Percentiles rank a stretch among this genome's conserved stretches.
Evolutionary conservation across 2,888 invertebrate species (phyloP).

Genomic region (Drosophila mayaguana): DNA sequence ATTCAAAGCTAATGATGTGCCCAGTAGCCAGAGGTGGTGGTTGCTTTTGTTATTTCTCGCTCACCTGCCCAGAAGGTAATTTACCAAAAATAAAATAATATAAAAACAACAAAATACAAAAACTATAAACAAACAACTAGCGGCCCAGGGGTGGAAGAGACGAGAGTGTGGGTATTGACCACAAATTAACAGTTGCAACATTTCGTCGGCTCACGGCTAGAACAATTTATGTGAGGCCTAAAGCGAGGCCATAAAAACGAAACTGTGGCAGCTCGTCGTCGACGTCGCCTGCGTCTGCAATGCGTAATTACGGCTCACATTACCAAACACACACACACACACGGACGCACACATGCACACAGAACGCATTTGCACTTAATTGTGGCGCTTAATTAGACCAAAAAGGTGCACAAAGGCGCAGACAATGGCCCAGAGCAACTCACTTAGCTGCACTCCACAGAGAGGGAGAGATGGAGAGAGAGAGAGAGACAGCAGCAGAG

Average conservation of each 20-base stretch:
- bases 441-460: background rate
- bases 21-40: constrained; percentile 29
- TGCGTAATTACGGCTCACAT: constrained; percentile 78
- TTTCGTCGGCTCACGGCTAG: constrained; percentile 50
- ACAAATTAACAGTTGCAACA: constrained; percentile 80
- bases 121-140: constrained; percentile 44
- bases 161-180: constrained; percentile 69
- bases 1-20: constrained; percentile 47
- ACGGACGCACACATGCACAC: constrained; percentile 3
- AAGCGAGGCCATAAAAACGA: constrained; percentile 58
- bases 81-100: constrained; percentile 41
- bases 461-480: background rate
- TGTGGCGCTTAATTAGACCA: constrained; percentile 81
- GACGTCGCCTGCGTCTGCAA: constrained; percentile 67
- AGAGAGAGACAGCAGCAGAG: background rate
- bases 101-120: constrained; percentile 3
- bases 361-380: constrained; percentile 76
- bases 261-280: constrained; percentile 36
- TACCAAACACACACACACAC: constrained; percentile 47
- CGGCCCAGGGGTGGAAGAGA: constrained; percentile 35
- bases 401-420: constrained; percentile 72
- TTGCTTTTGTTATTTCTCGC: constrained; percentile 31
- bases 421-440: constrained; percentile 66
- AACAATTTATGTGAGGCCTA: constrained; percentile 60
- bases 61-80: constrained; percentile 67